Conservation (phyloP, 2,888 invertebrate genomes). For the Nudaria mundana region DNA sequence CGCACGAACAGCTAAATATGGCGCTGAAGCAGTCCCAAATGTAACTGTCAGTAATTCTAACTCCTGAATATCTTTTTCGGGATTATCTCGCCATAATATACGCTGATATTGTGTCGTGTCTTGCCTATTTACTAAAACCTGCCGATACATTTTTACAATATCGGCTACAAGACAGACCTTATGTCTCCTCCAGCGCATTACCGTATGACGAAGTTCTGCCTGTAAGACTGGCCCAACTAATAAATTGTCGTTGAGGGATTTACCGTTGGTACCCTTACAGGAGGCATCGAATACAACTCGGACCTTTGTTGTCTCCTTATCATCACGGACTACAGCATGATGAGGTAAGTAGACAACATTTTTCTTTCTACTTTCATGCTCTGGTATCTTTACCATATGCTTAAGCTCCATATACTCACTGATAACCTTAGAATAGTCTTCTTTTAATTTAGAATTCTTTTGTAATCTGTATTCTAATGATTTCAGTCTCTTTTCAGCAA, state of each 20-base stretch:
- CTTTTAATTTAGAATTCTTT: slow-evolving; percentile 1
- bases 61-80: not conserved
- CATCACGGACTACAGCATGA: not conserved
- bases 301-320: slow-evolving; percentile 1
- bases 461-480: slow-evolving; percentile 4
- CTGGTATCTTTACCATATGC: slow-evolving; percentile 1
- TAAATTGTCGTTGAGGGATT: slow-evolving; percentile 2
- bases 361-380: not conserved
- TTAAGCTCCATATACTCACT: not conserved
- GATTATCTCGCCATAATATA: slow-evolving; percentile 3
- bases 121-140: not conserved
- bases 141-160: not conserved
- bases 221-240: slow-evolving; percentile 3
- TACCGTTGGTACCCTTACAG: slow-evolving; percentile 1
- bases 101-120: slow-evolving; percentile 4
- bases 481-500: not conserved
- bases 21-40: slow-evolving; percentile 10
- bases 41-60: slow-evolving; percentile 3
- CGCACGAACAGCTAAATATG: not conserved
- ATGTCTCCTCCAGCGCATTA: slow-evolving; percentile 5
- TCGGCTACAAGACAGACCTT: not conserved
- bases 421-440: slow-evolving; percentile 3
- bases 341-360: slow-evolving; percentile 2
- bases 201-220: not conserved
- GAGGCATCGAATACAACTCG: not conserved